Conservation (phyloP, 2,797 vertebrate species). For the Malurus splendens region DNA sequence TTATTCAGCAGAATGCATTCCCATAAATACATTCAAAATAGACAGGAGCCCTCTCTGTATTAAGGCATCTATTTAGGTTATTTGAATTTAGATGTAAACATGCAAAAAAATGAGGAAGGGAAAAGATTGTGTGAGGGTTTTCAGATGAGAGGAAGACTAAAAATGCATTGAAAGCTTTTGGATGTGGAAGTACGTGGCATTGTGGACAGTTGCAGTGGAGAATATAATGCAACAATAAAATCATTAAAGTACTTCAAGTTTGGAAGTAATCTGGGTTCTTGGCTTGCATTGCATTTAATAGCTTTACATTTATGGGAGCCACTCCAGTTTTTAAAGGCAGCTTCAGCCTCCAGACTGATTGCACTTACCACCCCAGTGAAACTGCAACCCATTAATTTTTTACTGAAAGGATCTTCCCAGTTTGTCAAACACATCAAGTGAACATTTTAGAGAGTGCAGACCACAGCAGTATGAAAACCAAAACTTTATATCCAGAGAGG, state of each 20-base stretch:
- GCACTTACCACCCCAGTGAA: constrained; percentile 50
- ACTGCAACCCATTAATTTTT: constrained; percentile 51
- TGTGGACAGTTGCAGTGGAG: constrained; percentile 50
- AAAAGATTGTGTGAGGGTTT: not conserved
- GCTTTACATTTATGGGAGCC: constrained; percentile 59
- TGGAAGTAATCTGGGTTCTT: constrained; percentile 54
- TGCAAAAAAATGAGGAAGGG: constrained; percentile 16
- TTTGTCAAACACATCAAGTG: constrained; percentile 32
- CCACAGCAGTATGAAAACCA: constrained; percentile 30
- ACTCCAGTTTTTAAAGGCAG: constrained; percentile 64
- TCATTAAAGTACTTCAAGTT: constrained; percentile 60
- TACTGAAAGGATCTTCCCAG: constrained; percentile 39
- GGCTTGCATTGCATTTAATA: constrained; percentile 57
- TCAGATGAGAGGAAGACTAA: constrained; percentile 19
- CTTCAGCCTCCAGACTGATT: constrained; percentile 64
- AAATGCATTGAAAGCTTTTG: constrained; percentile 48
- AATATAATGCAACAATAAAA: constrained; percentile 59
- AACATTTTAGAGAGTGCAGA: constrained; percentile 42
- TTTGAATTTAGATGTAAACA: constrained; percentile 36
- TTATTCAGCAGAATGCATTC: constrained; percentile 52
- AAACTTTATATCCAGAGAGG: not conserved
- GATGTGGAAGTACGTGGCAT: constrained; percentile 26
- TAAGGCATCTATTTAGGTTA: constrained; percentile 11
- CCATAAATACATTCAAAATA: constrained; percentile 47
- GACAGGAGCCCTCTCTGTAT: constrained; percentile 12